Evolutionary conservation across 2,113 vertebrate species (phyloP), one percentile per base, ranked within the genome.

Genomic region (Polypterus senegalus): DNA sequence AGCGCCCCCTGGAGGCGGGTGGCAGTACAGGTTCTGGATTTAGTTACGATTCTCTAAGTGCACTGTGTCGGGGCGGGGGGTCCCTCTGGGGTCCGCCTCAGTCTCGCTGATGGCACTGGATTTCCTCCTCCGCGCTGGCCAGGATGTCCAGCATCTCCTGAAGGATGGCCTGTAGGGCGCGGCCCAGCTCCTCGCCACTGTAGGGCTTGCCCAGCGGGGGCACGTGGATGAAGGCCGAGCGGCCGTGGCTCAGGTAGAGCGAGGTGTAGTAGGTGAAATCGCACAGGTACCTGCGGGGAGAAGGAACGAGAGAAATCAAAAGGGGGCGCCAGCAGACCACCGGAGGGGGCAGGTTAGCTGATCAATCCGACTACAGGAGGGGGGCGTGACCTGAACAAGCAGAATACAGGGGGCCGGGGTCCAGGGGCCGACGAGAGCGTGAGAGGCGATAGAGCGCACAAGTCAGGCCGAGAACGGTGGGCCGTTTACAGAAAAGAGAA

Each of bases 211-310:
- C 92, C 66, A 98, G 74, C 0, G 93, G 94, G 6, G 94, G 94
- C 48, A 98, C 94, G 0, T 98, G 94, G 5, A 98, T 74, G 1
- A 98, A 98, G 0, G 91, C 92, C 0, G 88, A 87, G 11, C 71
- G 80, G 3, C 94, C 90, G 0, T 75, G 73, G 58, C 92, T 88
- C 78, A 88, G 83, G 78, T 91, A 86, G 62, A 98, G 69, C 2
- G 94, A 98, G 0, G 81, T 87, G 73, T 97, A 98, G 77, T 98
- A 98, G 52, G 91, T 90, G 81, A 92, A 98, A 74, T 98, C 94
- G 55, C 94, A 98, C 4, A 98, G 86, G 75, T 97, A 98, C 69
- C 94, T 98, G 70, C 1, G 51, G 60, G 46, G 0, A 11, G 1
- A 5, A 3, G 5, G 43, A 47, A 4, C 49, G 49, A 61, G 47